A percentile compares a stretch with the other conserved stretches of the same genome.
Conservation (phyloP, 2,113 vertebrate genomes). For the Elgaria multicarinata region DNA sequence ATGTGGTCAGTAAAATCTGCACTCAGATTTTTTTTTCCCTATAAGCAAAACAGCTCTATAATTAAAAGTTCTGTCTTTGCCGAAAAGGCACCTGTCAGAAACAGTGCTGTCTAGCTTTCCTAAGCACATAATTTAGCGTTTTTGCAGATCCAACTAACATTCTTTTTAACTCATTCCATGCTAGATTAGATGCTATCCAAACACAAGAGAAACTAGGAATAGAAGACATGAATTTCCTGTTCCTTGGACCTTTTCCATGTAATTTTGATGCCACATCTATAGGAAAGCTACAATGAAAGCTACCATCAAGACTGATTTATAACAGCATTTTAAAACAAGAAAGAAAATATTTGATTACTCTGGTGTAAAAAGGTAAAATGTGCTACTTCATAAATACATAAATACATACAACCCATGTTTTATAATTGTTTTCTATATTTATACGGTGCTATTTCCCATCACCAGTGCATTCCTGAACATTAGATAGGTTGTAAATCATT, state of each 20-base stretch:
- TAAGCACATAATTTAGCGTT: conserved; percentile 38
- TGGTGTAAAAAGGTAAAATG: background rate
- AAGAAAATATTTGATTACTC: background rate
- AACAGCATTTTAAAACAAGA: no score
- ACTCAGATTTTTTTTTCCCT: conserved; percentile 48
- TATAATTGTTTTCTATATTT: background rate
- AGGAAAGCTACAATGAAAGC: background rate
- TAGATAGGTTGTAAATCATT: background rate
- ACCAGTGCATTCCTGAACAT: background rate
- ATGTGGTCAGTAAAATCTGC: conserved; percentile 44
- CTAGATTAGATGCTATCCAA: conserved; percentile 28
- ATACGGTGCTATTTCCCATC: background rate
- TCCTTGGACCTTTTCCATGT: background rate
- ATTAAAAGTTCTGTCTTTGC: conserved; percentile 45
- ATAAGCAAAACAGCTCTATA: conserved; percentile 55
- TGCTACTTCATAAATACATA: background rate
- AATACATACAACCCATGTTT: background rate
- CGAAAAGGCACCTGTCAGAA: conserved; percentile 67
- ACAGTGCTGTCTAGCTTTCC: conserved; percentile 57
- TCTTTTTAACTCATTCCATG: conserved; percentile 54
- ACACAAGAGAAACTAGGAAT: conserved; percentile 20
- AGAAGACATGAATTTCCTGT: background rate
- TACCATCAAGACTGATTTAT: background rate
- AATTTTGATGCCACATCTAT: background rate
- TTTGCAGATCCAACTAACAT: background rate